Evolutionary conservation across 1,140 invertebrate genomes (phyloP), one percentile per base, ranked within the genome.

Genomic region (Drosophila leontia): DNA sequence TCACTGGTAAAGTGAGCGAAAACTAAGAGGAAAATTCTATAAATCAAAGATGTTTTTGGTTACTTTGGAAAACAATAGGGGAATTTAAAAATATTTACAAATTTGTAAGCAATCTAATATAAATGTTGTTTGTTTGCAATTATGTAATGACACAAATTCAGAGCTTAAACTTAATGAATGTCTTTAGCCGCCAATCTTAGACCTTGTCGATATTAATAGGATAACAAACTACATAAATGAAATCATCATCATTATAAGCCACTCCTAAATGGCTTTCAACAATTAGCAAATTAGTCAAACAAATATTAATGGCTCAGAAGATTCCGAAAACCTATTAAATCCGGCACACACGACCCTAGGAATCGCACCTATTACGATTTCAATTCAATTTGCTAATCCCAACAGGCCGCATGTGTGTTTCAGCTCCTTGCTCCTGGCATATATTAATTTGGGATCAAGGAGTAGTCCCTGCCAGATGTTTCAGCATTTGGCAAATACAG

Each of bases 301-400:
- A 39, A 51, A 68, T 50, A 50, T 50, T 17, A 67, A 67, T 50
- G 45, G 26, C 41, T 50, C 29, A 34, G 26, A 37, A 34, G 34
- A 47, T 17, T 17, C 7, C 15, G 17, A 34, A 12, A 19, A 51
- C 19, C 45, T 42, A 67, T 68, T 65, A 41, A 47, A n/a, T 41
- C 19, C 26, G 34, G 13, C 12, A 45, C 57, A 37, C n/a, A 44
- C 23, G 29, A 34, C 39, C 15, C 29, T 17, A n/a, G 39, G 39
- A 15, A 44, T 44, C 67, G 35, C 26, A 71, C 67, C 17, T 71
- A 41, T 41, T 57, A 41, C 12, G 50, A 71, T 19, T 48, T 19
- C 65, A 48, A 58, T 58, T 70, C 35, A 48, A 71, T 71, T 71
- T 71, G 35, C 42, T 37, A 56, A 56, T 55, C 48, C 47, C 59